phyloP scores from a whole-genome alignment of 2,888 invertebrate species.

The Tanytarsus gracilentus region DNA sequence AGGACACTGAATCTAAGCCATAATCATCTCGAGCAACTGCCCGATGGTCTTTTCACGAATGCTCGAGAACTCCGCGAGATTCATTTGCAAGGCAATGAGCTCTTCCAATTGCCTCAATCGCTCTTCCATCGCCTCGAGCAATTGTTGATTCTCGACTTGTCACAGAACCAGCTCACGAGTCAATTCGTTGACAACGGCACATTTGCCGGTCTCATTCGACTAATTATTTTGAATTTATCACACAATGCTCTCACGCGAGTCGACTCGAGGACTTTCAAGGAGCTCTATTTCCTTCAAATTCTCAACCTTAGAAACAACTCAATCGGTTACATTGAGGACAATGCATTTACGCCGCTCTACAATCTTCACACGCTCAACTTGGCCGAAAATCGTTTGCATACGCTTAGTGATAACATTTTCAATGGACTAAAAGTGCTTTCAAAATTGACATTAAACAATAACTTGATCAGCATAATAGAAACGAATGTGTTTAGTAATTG shows the following conservation, averaged over 20 bases:
- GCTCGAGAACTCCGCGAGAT: constrained; percentile 74
- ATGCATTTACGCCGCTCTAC: constrained; percentile 77
- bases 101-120: constrained; percentile 72
- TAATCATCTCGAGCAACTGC: constrained; percentile 72
- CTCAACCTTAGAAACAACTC: constrained; percentile 78
- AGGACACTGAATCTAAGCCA: constrained; percentile 77
- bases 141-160: constrained; percentile 72
- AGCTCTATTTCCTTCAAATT: constrained; percentile 76
- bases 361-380: constrained; percentile 83
- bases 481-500: constrained; percentile 77
- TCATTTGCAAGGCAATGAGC: constrained; percentile 73
- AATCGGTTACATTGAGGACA: constrained; percentile 79
- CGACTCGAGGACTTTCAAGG: constrained; percentile 76
- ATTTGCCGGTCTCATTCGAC: constrained; percentile 72
- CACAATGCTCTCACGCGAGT: constrained; percentile 78
- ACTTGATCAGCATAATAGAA: constrained; percentile 70
- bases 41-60: constrained; percentile 71
- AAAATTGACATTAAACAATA: constrained; percentile 77
- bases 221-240: constrained; percentile 75
- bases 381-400: constrained; percentile 76
- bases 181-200: constrained; percentile 77
- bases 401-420: constrained; percentile 70
- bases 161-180: constrained; percentile 75
- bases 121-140: constrained; percentile 77
- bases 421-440: constrained; percentile 75